These are phyloP conservation scores for Harmothoe impar DNA, from an alignment of 2,888 invertebrate species.

Conservation along the genomic window DNA sequence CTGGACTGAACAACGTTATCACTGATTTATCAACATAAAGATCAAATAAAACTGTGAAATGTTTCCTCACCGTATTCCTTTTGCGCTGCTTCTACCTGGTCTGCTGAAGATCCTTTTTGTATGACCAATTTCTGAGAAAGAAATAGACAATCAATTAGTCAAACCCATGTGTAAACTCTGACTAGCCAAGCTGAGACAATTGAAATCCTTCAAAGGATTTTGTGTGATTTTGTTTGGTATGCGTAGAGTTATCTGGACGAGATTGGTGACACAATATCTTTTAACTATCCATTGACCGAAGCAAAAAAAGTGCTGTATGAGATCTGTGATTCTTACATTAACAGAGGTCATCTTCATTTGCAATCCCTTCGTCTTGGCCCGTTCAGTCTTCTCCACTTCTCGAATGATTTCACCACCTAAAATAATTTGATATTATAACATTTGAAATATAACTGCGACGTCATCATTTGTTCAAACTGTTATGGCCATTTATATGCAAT, in stretches of 20 bases:
- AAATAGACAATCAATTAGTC: neutral
- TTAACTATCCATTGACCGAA: too few species aligned
- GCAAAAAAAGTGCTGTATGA: too few species aligned
- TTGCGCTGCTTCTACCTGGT: slow-evolving; percentile 55
- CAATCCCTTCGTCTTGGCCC: slow-evolving; percentile 20
- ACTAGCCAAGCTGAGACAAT: neutral
- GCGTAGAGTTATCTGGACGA: too few species aligned
- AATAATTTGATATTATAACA: neutral
- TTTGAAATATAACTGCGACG: too few species aligned
- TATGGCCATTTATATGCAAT: too few species aligned
- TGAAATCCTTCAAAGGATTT: neutral
- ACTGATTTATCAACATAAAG: too few species aligned
- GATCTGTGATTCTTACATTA: slow-evolving; percentile 28
- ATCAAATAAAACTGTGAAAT: neutral
- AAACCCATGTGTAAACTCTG: neutral
- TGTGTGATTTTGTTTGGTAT: too few species aligned
- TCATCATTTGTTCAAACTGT: too few species aligned
- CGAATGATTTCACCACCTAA: slow-evolving; percentile 22
- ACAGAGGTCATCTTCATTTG: neutral
- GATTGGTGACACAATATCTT: too few species aligned
- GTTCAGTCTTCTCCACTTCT: slow-evolving; percentile 36
- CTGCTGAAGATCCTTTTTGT: slow-evolving; percentile 49
- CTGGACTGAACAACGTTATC: too few species aligned
- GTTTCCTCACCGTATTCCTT: slow-evolving; percentile 58
- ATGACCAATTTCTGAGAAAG: slow-evolving; percentile 53